phyloP scores from a whole-genome alignment of 2,113 vertebrate species.

The cat (Felis catus) region F.catus_Fca126_mat1.0 CM031423.1:17600501-17601000 shows the following conservation, averaged over 20 bases:
- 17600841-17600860: not conserved
- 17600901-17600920: not conserved
- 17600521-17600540: not conserved
- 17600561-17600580: not conserved
- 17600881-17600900: rapidly evolving
- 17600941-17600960: not conserved
- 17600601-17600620: not conserved
- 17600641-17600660: no score
- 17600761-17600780: not conserved
- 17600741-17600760: not conserved
- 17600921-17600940: rapidly evolving
- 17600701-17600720: not conserved
- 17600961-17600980: not conserved
- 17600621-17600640: not conserved
- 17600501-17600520: not conserved
- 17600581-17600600: no score
- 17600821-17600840: rapidly evolving
- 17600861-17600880: not conserved
- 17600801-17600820: not conserved
- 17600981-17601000: not conserved
- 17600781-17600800: not conserved
- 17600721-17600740: not conserved
- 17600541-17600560: not conserved
- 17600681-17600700: not conserved
- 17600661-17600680: not conserved